Evolutionary conservation across 2,797 vertebrate genomes (phyloP).

Genomic region (Smutsia gigantea): DNA sequence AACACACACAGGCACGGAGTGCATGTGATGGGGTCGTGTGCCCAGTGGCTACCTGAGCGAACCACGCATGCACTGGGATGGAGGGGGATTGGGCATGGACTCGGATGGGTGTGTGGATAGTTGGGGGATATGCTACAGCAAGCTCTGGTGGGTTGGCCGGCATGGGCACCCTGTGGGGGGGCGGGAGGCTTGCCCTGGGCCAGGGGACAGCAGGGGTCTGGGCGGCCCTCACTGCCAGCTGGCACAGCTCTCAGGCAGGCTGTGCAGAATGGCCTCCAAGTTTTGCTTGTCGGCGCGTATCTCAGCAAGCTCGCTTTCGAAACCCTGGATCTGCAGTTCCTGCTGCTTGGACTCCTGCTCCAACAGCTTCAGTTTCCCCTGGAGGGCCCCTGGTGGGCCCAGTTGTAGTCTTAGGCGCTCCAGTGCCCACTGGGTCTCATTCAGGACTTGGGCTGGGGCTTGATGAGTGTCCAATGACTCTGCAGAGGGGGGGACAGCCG

Average conservation of each 20-base stretch:
- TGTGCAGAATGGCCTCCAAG: conserved; percentile 92
- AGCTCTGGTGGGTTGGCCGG: not conserved
- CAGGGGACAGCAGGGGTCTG: rapidly evolving
- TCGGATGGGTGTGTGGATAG: too few relatives aligned
- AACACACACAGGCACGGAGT: not conserved
- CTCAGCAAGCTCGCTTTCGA: conserved; percentile 91
- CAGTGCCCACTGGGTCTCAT: conserved; percentile 86
- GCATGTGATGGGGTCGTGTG: not conserved
- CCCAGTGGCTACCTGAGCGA: not conserved
- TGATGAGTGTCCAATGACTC: conserved; percentile 76
- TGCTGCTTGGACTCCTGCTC: conserved; percentile 89
- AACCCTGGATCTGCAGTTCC: conserved; percentile 85
- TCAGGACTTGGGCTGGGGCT: conserved; percentile 86
- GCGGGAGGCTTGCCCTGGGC: not conserved
- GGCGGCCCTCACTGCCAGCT: conserved; percentile 76
- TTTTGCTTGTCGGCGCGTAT: conserved; percentile 92
- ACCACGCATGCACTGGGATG: rapidly evolving
- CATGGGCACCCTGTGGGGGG: rapidly evolving
- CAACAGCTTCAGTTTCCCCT: conserved; percentile 89
- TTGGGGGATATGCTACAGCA: not conserved
- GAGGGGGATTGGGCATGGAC: not conserved
- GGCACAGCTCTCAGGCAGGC: conserved; percentile 90
- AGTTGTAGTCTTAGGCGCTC: conserved; percentile 87
- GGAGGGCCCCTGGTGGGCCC: conserved; percentile 83
- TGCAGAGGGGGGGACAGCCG: conserved; percentile 40